These are phyloP conservation scores for Heteromormyrus szaboi DNA, from an alignment of 2,797 vertebrate species.

Conservation along the genomic window DNA sequence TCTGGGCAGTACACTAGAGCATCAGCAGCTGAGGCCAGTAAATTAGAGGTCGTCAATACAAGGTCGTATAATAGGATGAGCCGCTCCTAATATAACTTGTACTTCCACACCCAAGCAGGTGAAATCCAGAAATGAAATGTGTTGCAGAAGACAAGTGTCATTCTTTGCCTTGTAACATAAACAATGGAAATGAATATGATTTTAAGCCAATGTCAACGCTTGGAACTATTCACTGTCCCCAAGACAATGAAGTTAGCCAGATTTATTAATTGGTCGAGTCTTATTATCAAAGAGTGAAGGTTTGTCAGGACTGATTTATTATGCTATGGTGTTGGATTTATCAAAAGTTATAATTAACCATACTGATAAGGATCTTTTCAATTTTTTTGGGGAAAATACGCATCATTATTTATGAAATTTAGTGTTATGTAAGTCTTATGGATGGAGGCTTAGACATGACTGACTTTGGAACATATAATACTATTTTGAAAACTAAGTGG, in stretches of 20 bases:
- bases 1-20: neutral
- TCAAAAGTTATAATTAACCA: neutral
- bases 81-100: neutral
- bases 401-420: neutral
- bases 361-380: neutral
- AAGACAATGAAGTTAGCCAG: too few species aligned
- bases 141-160: neutral
- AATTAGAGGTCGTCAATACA: neutral
- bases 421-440: neutral
- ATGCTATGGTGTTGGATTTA: neutral
- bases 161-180: neutral
- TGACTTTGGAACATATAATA: neutral
- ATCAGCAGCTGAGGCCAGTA: neutral
- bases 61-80: neutral
- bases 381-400: neutral
- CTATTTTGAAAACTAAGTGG: neutral
- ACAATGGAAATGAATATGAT: too few species aligned
- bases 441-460: neutral
- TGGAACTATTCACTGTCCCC: too few species aligned
- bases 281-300: neutral
- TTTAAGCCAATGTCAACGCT: too few species aligned
- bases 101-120: neutral
- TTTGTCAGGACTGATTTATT: neutral
- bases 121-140: neutral
- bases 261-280: neutral